Evolutionary conservation across 64 coral and sea anemone genomes (phyloP), one percentile per base, ranked within the genome.

Genomic region (Pachyseris speciosa): DNA sequence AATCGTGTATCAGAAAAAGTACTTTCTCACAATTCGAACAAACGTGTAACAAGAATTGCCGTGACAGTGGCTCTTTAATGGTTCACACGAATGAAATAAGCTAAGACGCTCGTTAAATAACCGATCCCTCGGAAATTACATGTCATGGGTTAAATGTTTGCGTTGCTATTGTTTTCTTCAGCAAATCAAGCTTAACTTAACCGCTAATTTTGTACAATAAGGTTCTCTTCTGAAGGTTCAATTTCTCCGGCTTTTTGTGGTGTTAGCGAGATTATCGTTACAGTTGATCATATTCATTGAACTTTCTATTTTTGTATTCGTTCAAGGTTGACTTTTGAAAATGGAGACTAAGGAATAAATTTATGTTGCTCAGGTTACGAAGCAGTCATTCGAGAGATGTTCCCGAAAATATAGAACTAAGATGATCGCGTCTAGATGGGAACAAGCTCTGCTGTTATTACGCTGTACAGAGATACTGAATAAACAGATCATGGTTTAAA

Each of bases 301-400:
- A 40, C 33, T n/a, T n/a, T 61, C 33, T 81, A 81, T 81, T 61
- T 81, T 80, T 61, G n/a, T 77, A 77, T 75, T 75, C 17, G 8
- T 77, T 77, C 9, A 63, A 61, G 52, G 26, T 19, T 74, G 7
- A 15, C 9, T 19, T 61, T 81, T 81, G 53, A 20, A 60, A 59
- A 55, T 10, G 33, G 53, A 28, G 9, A 26, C 31, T 20, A 61
- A 28, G 5, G 22, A 59, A 39, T 26, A 25, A 34, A 57, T 57
- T 79, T 33, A 33, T 77, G 28, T 57, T 57, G 28, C 49, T 19
- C 49, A 30, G 36, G 55, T 79, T 57, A 11, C 5, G 7, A 55
- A 29, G 27, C 41, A 16, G 9, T 10, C 3, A 25, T 61, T 7
- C 8, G n/a, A n/a, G n/a, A n/a, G n/a, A n/a, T n/a, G n/a, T n/a